These are phyloP conservation scores for Progne subis DNA, from an alignment of 2,113 vertebrate genomes.

Conservation along the genomic window DNA sequence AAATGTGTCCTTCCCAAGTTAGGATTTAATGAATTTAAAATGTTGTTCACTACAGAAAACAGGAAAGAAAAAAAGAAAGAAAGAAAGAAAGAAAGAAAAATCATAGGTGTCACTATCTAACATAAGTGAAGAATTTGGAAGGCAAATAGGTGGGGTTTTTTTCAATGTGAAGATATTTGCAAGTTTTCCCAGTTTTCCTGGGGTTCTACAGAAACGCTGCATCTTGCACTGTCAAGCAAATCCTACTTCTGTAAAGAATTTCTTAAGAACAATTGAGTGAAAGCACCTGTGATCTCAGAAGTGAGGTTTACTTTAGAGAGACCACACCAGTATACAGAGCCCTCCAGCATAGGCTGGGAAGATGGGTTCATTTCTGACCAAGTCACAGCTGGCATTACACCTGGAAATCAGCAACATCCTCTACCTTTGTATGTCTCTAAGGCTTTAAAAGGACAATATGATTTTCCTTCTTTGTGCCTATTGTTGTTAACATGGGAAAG, in stretches of 20 bases:
- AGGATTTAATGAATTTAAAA: constrained; percentile 32
- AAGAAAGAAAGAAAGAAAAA: not conserved
- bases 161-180: not conserved
- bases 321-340: not conserved
- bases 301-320: not conserved
- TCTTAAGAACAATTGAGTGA: not conserved
- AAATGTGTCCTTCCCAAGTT: not conserved
- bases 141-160: not conserved
- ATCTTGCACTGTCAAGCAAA: not conserved
- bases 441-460: not conserved
- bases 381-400: not conserved
- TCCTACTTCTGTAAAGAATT: not conserved
- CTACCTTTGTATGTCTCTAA: not conserved
- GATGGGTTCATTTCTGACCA: not conserved
- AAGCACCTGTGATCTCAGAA: not conserved
- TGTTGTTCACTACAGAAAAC: not conserved
- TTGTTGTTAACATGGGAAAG: not conserved
- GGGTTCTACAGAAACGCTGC: not conserved
- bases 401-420: not conserved
- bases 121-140: not conserved
- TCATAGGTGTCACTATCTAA: not conserved
- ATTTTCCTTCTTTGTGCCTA: not conserved
- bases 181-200: not conserved
- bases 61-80: not conserved
- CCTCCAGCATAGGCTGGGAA: not conserved